Evolutionary conservation across 2,113 vertebrate genomes (phyloP), one percentile per base, ranked within the genome.

Genomic region (Numenius arquata): DNA sequence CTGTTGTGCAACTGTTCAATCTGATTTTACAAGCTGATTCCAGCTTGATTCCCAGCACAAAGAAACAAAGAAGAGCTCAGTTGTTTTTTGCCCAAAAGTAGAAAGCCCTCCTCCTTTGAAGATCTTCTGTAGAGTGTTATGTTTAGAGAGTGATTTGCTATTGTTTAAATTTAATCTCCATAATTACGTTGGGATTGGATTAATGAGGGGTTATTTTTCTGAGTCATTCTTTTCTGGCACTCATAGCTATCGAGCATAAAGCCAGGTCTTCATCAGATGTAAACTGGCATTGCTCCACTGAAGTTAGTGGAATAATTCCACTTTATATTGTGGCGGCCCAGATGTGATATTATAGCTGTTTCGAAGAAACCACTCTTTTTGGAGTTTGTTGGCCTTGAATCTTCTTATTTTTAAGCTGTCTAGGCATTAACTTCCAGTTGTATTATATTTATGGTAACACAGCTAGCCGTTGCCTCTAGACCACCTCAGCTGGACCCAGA

Each of bases 111-210:
- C n/a, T 93, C 70, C 62, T 85, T 82, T 95, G 70, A 91, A 93
- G 85, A 52, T 91, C 59, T 75, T 90, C 58, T 92, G 34, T 65
- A 30, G 70, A 79, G 75, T 79, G 87, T 89, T 95, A 70, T 88
- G 92, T 89, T 96, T 95, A 93, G 75, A 86, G 38, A 93, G 83
- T 34, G 58, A 74, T 95, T 94, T 85, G 77, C 91, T 82, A 59
- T 95, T 97, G 92, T 96, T 96, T 96, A 89, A 93, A 93, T 79
- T 90, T 92, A 89, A 95, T 95, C 89, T 94, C 84, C 23, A 6
- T 95, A 95, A 95, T 95, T 94, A 79, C 74, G 32, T 11, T 80
- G 45, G 71, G 66, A 68, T 96, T 94, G 85, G 81, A 92, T 95
- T 95, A 96, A 91, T 87, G 88, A 76, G 2, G 67, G 77, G 86